Evolutionary conservation across 2,797 vertebrate species (phyloP).

Genomic region (Parambassis ranga): DNA sequence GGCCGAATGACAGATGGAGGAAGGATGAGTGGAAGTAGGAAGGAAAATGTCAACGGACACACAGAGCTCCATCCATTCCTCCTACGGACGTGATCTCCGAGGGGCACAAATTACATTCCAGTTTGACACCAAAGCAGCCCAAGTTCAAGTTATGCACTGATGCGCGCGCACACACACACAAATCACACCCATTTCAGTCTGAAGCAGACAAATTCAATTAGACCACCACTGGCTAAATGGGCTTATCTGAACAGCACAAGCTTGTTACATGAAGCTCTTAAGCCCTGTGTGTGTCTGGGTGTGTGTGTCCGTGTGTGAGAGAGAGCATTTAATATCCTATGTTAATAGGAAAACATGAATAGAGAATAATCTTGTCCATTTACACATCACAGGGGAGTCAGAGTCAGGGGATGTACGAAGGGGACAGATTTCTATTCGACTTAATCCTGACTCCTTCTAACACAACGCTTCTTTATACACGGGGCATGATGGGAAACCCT

Average conservation of each 20-base stretch:
- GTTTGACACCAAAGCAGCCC: constrained; percentile 40
- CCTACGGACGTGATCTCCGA: constrained; percentile 13
- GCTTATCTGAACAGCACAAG: constrained; percentile 33
- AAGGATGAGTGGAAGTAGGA: not conserved
- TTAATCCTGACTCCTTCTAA: no score
- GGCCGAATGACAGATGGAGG: not conserved
- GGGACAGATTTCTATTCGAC: no score
- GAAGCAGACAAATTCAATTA: constrained; percentile 57
- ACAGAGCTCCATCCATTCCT: not conserved
- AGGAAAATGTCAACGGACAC: constrained; percentile 16
- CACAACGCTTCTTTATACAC: no score
- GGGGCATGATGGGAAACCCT: no score
- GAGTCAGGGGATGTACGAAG: no score
- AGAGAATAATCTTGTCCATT: no score
- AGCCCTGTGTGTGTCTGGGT: not conserved
- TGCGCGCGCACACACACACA: constrained; percentile 19
- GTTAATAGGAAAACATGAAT: constrained; percentile 31
- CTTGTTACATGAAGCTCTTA: constrained; percentile 31
- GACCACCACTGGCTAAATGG: constrained; percentile 35
- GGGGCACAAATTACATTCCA: constrained; percentile 42
- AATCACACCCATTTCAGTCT: not conserved
- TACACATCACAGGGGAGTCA: no score
- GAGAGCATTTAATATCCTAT: constrained; percentile 8
- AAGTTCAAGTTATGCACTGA: constrained; percentile 1
- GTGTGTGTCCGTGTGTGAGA: not conserved